Evolutionary conservation across 2,797 vertebrate genomes (phyloP), one percentile per base, ranked within the genome.

Genomic region (Vireo griseus): DNA sequence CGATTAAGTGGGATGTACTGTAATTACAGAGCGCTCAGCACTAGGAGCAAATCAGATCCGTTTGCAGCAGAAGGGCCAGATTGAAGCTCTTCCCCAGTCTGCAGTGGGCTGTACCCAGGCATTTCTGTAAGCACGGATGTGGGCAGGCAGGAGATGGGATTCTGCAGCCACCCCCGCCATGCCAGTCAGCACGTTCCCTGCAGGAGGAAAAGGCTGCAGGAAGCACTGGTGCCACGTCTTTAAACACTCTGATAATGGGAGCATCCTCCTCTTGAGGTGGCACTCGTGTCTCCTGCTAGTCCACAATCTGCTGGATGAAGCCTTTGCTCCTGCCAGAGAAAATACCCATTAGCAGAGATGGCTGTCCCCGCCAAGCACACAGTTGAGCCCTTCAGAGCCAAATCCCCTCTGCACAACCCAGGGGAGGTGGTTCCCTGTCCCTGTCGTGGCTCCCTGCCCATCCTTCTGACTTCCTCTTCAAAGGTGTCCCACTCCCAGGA

Each of bases 1-100:
- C 87, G 47, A 96, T 96, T 96, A 93, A 94, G 94, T 92, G 75
- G 96, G 91, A 93, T 90, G 94, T 95, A 33, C 92, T 94, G 94
- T 95, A 96, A 96, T 96, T 96, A 96, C 92, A 92, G 92, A 89
- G 91, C 6, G 35, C 89, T 96, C 81, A 42, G 89, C 6, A 1
- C 75, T 22, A 28, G 91, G 81, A 94, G 84, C 82, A 88, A 61
- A 93, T 77, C 87, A 88, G 92, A 75, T 87, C 93, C 6, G 1
- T 91, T 65, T 76, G 62, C 66, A 67, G 78, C 81, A 94, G 92
- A 85, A 94, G 61, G 79, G 78, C 81, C 6, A 12, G 77, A 79
- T 79, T 7, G 13, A 45, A 95, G 88, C 88, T 88, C 47, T 93
- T 85, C 65, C 72, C 44, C 58, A 58, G 82, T n/a, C 91, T 78